Percentiles rank a stretch among this genome's conserved stretches.
phyloP scores from a whole-genome alignment of 2,888 invertebrate species.

The Stenichneumon culpator region DNA sequence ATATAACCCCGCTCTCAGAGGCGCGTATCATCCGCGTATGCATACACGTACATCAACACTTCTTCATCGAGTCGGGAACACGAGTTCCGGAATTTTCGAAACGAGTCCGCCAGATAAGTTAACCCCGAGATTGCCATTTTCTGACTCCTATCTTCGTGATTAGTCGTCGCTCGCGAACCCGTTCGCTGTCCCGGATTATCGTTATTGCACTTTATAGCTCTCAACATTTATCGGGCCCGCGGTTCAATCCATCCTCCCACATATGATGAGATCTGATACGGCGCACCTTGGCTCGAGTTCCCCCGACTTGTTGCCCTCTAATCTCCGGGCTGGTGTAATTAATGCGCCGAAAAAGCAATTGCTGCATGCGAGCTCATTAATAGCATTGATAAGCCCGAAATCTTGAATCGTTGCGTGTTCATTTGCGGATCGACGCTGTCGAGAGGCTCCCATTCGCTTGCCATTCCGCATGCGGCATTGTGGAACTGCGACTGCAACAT shows the following conservation, averaged over 20 bases:
- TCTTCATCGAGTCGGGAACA: background rate
- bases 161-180: slow-evolving; percentile 18
- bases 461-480: slow-evolving; percentile 24
- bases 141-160: slow-evolving; percentile 40
- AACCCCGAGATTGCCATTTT: slow-evolving; percentile 39
- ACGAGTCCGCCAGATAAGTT: slow-evolving; percentile 41
- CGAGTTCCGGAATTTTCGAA: slow-evolving; percentile 43
- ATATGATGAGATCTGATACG: slow-evolving; percentile 22
- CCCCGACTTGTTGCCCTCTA: background rate
- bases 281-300: background rate
- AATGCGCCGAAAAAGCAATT: background rate
- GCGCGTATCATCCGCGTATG: slow-evolving; percentile 7
- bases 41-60: slow-evolving; percentile 8
- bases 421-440: slow-evolving; percentile 7
- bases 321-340: background rate
- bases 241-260: slow-evolving; percentile 9
- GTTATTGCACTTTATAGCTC: slow-evolving; percentile 11
- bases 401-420: background rate
- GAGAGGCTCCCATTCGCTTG: background rate
- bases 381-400: background rate
- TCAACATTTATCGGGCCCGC: slow-evolving; percentile 27
- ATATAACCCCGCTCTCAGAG: slow-evolving; percentile 7
- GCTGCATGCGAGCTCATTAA: background rate
- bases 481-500: slow-evolving; percentile 31
- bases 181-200: slow-evolving; percentile 36